A percentile compares a stretch with the other conserved stretches of the same genome.
Conservation (phyloP, 2,888 invertebrate species). For the Craniophora ligustri region DNA sequence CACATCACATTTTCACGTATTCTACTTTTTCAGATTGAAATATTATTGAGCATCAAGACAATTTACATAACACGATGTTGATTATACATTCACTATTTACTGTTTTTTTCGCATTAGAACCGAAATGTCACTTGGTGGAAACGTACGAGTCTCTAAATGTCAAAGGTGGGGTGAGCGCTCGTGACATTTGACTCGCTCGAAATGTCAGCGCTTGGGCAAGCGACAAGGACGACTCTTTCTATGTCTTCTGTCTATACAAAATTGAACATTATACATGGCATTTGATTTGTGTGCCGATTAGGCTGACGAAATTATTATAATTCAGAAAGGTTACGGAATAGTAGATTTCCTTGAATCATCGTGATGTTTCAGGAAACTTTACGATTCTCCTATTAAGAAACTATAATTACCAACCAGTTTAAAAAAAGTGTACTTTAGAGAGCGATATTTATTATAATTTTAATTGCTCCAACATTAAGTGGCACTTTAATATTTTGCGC, state of each 20-base stretch:
- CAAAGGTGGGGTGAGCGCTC: conserved; percentile 83
- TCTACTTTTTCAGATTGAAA: conserved; percentile 1
- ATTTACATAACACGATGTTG: conserved; percentile 32
- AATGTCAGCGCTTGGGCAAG: conserved; percentile 87
- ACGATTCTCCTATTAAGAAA: conserved; percentile 59
- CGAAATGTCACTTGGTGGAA: conserved; percentile 78
- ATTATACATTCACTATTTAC: conserved; percentile 51
- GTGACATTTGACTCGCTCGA: conserved; percentile 85
- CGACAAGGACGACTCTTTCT: conserved; percentile 87
- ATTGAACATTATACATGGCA: conserved; percentile 83
- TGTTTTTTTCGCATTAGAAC: conserved; percentile 68
- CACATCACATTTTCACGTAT: conserved; percentile 4
- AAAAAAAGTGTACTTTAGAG: conserved; percentile 12
- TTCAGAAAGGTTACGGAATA: conserved; percentile 81
- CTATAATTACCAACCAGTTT: conserved; percentile 49
- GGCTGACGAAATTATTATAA: conserved; percentile 82
- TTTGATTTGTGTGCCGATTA: conserved; percentile 80
- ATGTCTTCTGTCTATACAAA: conserved; percentile 79
- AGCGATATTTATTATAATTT: background rate
- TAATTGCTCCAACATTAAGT: background rate
- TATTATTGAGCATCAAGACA: conserved; percentile 16
- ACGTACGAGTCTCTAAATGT: conserved; percentile 70
- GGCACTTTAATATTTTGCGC: background rate
- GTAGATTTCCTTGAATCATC: conserved; percentile 83
- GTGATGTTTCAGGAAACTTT: conserved; percentile 73